Evolutionary conservation across 2,888 invertebrate genomes (phyloP), one percentile per base, ranked within the genome.

Genomic region (Ceraclea dissimilis): DNA sequence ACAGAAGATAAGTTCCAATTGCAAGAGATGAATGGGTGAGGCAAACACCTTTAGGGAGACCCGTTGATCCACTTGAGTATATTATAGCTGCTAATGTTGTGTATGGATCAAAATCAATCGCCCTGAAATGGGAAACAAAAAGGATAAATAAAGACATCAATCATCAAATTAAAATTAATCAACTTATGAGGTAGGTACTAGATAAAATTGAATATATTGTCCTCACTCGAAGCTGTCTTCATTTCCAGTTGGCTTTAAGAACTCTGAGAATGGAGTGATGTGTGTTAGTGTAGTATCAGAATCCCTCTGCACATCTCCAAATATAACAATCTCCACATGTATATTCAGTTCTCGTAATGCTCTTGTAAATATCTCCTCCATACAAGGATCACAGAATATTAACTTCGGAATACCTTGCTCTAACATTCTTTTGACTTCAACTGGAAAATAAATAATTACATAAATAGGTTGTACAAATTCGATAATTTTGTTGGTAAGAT

Each of bases 1-100:
- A 60, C 60, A 58, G 53, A 48, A 56, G 31, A 34, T 39, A 21
- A 17, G 56, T 48, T n/a, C 17, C 33, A 6, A 48, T 39, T 4
- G 51, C 33, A n/a, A 60, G 21, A 22, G 50, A 50, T 49, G 55
- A 60, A 44, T 62, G 63, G 2, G 66, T 65, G 2, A 65, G 51
- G 53, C 68, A 67, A 44, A 70, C 66, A 16, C 69, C 70, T 63
- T 71, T 71, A 2, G 70, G 67, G 22, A 64, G 51, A n/a, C 68
- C 67, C 4, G 68, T 68, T 1, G 68, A 67, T 1, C 69, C 70
- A 59, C 70, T 70, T 18, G 68, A 69, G 52, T 67, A 70, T 34
- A 68, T 64, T 31, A 69, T 66, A 10, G 67, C 51, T 1, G 67
- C 66, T 2, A 65, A 66, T 11, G 58, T 58, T 43, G 48, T 47